Percentiles rank a stretch among this genome's conserved stretches.
Conservation (phyloP, 1,140 invertebrate genomes). For the Xylocopa sonorina region DNA sequence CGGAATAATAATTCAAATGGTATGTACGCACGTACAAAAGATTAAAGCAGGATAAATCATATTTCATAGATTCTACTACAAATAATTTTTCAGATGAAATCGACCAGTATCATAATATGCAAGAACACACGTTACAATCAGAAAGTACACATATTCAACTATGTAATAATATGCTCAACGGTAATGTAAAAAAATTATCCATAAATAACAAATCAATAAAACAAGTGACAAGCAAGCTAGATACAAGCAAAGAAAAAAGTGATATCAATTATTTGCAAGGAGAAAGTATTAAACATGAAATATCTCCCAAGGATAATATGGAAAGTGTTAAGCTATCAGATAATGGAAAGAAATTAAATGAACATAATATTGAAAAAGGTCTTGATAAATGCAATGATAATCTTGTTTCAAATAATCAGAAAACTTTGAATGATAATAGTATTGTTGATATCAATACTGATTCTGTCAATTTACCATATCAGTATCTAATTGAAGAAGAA, state of each 20-base stretch:
- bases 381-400: neutral
- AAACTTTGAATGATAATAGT: constrained; percentile 37
- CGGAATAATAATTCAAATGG: neutral
- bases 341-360: neutral
- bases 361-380: neutral
- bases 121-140: neutral
- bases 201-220: neutral
- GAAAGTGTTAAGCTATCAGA: neutral
- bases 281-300: neutral
- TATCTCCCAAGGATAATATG: neutral
- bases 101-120: neutral
- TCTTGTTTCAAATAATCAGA: neutral
- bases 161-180: neutral
- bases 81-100: neutral
- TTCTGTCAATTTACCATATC: constrained; percentile 73
- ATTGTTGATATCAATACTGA: constrained; percentile 55
- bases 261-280: neutral
- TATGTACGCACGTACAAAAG: neutral
- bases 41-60: neutral
- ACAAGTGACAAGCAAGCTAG: neutral
- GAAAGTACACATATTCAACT: neutral
- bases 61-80: neutral
- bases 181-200: neutral
- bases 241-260: neutral
- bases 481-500: constrained; percentile 77